phyloP scores from a whole-genome alignment of 2,888 invertebrate species.

The Selenia dentaria region DNA sequence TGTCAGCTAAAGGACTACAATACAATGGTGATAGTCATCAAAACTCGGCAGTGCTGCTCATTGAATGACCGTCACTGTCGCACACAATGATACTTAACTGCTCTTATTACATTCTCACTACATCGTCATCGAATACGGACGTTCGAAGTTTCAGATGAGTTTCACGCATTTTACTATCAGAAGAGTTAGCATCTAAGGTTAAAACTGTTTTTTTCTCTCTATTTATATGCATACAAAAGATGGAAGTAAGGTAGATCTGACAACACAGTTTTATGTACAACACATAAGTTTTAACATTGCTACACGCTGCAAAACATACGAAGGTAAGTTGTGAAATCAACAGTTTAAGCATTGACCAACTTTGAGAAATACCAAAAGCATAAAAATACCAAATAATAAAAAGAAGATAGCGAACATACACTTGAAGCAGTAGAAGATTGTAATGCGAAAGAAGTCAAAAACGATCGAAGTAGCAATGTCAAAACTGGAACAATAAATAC shows the following conservation, averaged over 20 bases:
- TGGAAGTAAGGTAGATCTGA: slow-evolving; percentile 46
- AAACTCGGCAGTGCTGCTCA: no score
- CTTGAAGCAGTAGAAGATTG: slow-evolving; percentile 34
- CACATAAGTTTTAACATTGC: slow-evolving; percentile 77
- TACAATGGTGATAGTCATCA: slow-evolving; percentile 19
- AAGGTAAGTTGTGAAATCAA: slow-evolving; percentile 35
- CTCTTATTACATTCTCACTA: slow-evolving; percentile 34
- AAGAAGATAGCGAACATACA: slow-evolving; percentile 47
- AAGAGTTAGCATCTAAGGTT: not conserved
- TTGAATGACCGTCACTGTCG: slow-evolving; percentile 74
- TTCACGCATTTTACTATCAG: slow-evolving; percentile 3
- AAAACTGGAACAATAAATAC: slow-evolving; percentile 66
- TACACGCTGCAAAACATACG: slow-evolving; percentile 49
- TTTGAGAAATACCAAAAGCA: slow-evolving; percentile 70
- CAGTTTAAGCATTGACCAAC: slow-evolving; percentile 57
- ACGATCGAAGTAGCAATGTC: slow-evolving; percentile 73
- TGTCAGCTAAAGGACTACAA: slow-evolving; percentile 46
- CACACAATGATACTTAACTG: slow-evolving; percentile 68
- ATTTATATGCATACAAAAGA: slow-evolving; percentile 5
- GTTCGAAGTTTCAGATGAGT: slow-evolving; percentile 4
- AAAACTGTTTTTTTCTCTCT: not conserved
- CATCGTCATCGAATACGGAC: not conserved
- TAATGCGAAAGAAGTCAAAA: slow-evolving; percentile 31
- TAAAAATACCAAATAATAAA: slow-evolving; percentile 32
- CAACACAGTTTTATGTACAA: slow-evolving; percentile 68